Conservation (phyloP, 2,113 vertebrate species). For the Taxidea taxus region DNA sequence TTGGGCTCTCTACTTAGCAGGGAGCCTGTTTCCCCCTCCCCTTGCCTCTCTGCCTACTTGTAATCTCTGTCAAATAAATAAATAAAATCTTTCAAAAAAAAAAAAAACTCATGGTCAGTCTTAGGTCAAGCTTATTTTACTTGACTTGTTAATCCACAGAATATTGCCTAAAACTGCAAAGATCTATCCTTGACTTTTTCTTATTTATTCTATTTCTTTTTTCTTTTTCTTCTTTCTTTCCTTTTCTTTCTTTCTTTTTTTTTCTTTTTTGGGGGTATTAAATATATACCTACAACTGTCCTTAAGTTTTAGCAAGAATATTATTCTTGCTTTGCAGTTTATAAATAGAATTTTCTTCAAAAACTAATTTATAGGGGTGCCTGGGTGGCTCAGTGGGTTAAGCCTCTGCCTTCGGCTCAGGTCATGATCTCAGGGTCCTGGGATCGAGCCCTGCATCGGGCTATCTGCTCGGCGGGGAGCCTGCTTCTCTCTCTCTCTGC, state of each 20-base stretch:
- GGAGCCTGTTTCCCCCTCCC: too few species aligned
- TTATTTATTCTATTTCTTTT: background rate
- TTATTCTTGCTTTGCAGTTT: background rate
- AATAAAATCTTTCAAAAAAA: too few species aligned
- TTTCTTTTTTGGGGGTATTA: background rate
- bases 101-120: background rate
- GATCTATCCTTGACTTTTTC: background rate
- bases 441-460: too few species aligned
- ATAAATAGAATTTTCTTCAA: background rate
- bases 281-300: background rate
- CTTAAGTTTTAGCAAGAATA: background rate
- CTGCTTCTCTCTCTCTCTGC: too few species aligned
- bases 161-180: background rate
- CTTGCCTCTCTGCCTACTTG: too few species aligned
- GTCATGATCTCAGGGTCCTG: too few species aligned
- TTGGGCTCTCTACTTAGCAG: too few species aligned
- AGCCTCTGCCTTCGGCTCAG: too few species aligned
- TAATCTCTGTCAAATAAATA: too few species aligned
- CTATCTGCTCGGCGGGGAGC: too few species aligned
- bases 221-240: background rate
- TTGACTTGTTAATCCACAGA: background rate
- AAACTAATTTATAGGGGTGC: background rate
- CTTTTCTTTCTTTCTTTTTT: background rate
- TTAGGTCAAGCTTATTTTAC: background rate
- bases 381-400: too few species aligned